Conservation (phyloP, 2,888 invertebrate species). For the Aspidapion aeneum region DNA sequence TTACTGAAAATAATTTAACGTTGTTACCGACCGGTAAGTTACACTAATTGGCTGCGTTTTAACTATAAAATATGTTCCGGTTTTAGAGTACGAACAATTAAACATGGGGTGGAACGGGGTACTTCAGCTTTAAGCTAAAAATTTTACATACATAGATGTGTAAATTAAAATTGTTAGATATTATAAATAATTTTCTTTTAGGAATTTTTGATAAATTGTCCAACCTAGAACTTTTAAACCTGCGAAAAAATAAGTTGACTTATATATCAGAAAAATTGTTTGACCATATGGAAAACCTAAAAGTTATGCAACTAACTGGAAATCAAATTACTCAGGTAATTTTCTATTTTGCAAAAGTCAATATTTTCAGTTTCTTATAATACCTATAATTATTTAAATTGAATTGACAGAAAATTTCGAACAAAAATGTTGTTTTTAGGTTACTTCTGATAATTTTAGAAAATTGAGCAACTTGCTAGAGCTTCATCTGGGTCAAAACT, state of each 20-base stretch:
- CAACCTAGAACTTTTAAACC: conserved; percentile 54
- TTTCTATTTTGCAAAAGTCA: no score
- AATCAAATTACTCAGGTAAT: conserved; percentile 51
- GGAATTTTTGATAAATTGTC: conserved; percentile 54
- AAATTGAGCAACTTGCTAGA: conserved; percentile 56
- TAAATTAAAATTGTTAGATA: background rate
- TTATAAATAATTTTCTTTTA: conserved; percentile 26
- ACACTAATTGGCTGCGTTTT: no score
- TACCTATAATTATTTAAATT: no score
- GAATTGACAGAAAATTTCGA: no score
- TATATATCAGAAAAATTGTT: conserved; percentile 51
- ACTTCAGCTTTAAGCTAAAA: no score
- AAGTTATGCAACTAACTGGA: conserved; percentile 54
- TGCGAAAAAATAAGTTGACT: conserved; percentile 55
- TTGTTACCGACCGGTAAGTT: conserved; percentile 52
- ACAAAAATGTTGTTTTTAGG: conserved; percentile 17
- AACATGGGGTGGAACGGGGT: no score
- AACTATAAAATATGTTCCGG: no score
- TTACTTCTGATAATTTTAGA: conserved; percentile 50
- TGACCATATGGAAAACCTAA: conserved; percentile 50
- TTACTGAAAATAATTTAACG: conserved; percentile 65
- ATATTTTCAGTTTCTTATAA: no score
- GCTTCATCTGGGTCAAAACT: conserved; percentile 68
- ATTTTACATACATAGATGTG: no score
- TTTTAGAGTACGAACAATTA: no score